These are phyloP conservation scores for Erythrocercus mccallii DNA, from an alignment of 2,113 vertebrate genomes.

Conservation along the genomic window DNA sequence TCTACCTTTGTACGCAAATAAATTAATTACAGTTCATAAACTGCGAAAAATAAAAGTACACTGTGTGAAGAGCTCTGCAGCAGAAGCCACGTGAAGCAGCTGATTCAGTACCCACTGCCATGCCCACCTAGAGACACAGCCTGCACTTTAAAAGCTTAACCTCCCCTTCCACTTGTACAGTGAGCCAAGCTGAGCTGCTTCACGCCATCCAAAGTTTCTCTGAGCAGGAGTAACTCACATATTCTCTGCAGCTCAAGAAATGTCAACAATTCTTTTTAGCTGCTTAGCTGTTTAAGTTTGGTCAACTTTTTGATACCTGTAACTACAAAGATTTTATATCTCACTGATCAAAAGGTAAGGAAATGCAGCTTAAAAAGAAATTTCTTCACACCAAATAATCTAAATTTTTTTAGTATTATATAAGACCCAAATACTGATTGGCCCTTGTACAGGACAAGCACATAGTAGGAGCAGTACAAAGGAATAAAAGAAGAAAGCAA, in stretches of 20 bases:
- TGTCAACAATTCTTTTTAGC: not conserved
- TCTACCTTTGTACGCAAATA: not conserved
- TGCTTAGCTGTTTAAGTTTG: not conserved
- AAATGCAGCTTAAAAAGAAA: not conserved
- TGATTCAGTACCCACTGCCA: not conserved
- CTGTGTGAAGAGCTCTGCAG: not conserved
- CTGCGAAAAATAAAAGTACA: not conserved
- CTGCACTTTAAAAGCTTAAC: not conserved
- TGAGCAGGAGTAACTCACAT: not conserved
- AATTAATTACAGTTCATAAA: not conserved
- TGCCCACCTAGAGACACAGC: not conserved
- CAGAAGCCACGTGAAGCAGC: not conserved
- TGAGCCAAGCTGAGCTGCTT: not conserved
- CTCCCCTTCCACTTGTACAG: not conserved
- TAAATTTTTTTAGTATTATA: not conserved
- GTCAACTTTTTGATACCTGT: not conserved
- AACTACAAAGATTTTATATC: not conserved
- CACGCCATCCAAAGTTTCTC: accelerated
- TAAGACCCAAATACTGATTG: not conserved
- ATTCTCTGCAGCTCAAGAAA: not conserved
- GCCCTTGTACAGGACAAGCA: not conserved
- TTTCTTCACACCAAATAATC: not conserved
- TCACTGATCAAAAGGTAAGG: not conserved
- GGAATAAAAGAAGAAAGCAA: not conserved
- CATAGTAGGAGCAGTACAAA: not conserved